Evolutionary conservation across 2,113 vertebrate species (phyloP).

Genomic region (Oreocharis arfaki): DNA sequence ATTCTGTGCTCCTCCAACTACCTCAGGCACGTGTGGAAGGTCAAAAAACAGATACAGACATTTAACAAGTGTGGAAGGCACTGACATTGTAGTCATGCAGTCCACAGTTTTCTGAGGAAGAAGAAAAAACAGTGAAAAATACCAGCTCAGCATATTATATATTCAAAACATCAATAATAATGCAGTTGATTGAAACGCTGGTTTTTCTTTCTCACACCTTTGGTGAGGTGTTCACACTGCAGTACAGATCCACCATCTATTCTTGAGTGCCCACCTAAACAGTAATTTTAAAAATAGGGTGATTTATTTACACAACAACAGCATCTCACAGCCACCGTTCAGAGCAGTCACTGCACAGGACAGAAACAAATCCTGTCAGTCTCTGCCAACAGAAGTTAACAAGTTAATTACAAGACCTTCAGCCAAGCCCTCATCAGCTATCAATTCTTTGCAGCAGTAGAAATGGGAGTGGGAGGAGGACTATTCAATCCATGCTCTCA

Average conservation of each 20-base stretch:
- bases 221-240: not conserved
- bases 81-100: constrained; percentile 99
- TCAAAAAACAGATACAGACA: constrained; percentile 99
- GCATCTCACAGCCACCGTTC: not conserved
- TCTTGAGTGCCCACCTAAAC: not conserved
- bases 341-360: not conserved
- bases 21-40: constrained; percentile 95
- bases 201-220: not conserved
- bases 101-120: constrained; percentile 94
- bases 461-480: not conserved
- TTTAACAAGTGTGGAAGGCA: constrained; percentile 98
- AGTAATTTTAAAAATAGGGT: not conserved
- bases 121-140: constrained; percentile 19
- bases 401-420: not conserved
- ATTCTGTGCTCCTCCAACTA: constrained; percentile 84
- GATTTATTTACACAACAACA: not conserved
- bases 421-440: not conserved
- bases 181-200: not conserved
- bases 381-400: not conserved
- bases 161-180: not conserved
- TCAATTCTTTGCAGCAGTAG: not conserved
- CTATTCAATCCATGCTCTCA: not conserved
- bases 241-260: not conserved
- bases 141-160: not conserved
- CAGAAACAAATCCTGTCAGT: not conserved